phyloP scores from a whole-genome alignment of 2,888 invertebrate genomes.

The Eupelmus urozonus region DNA sequence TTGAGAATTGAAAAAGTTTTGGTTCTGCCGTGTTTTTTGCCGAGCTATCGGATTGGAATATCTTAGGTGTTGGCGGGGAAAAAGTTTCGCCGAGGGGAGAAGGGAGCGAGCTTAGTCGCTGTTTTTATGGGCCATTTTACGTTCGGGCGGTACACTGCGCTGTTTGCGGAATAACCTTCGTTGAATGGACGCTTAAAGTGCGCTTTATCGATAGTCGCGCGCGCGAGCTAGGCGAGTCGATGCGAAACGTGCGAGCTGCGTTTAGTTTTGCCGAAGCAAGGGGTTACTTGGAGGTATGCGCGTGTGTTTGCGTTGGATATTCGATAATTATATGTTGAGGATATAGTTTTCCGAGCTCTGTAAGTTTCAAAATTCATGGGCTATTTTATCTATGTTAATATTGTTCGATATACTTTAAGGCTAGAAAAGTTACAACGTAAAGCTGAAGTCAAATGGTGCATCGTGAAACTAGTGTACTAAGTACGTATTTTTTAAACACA shows the following conservation, averaged over 20 bases:
- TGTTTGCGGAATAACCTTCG: slow-evolving; percentile 18
- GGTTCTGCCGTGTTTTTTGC: slow-evolving; percentile 42
- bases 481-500: too few species aligned
- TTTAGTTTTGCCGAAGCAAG: too few species aligned
- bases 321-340: too few species aligned
- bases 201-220: not conserved
- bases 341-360: too few species aligned
- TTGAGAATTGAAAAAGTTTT: slow-evolving; percentile 58
- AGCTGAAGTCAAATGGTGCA: too few species aligned
- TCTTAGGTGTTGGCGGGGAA: slow-evolving; percentile 17
- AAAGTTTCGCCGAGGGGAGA: slow-evolving; percentile 15
- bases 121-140: slow-evolving; percentile 44
- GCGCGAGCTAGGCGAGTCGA: not conserved
- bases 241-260: not conserved
- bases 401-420: too few species aligned
- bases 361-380: too few species aligned
- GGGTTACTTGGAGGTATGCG: too few species aligned
- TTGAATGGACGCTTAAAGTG: not conserved
- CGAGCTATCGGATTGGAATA: slow-evolving; percentile 56
- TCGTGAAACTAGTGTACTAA: too few species aligned
- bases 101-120: not conserved
- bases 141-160: not conserved
- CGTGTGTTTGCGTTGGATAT: too few species aligned
- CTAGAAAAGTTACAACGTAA: too few species aligned
- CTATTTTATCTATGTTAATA: too few species aligned